phyloP scores from a whole-genome alignment of 2,797 vertebrate genomes.

The Hirundo rustica region DNA sequence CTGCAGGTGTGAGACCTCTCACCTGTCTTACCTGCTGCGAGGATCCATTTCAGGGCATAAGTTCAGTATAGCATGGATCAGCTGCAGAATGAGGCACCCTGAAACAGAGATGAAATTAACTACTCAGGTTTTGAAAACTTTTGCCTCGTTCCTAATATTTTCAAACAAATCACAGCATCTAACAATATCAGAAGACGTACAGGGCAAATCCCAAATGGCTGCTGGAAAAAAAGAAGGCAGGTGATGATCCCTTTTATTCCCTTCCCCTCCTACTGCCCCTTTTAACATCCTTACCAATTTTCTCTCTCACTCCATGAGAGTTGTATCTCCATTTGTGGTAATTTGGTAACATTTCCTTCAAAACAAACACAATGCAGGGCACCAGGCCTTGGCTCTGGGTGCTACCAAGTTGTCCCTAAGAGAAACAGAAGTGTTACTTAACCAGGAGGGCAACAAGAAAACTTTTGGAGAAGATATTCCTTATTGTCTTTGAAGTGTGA shows the following conservation, averaged over 20 bases:
- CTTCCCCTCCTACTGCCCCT: neutral
- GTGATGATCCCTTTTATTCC: neutral
- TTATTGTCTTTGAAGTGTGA: neutral
- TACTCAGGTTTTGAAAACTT: neutral
- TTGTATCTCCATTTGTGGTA: conserved; percentile 98
- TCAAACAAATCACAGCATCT: neutral
- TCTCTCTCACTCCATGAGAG: conserved; percentile 89
- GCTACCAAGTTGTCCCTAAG: conserved; percentile 92
- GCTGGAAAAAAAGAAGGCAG: neutral
- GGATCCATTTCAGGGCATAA: conserved; percentile 90
- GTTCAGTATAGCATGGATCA: conserved; percentile 96
- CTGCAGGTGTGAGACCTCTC: neutral
- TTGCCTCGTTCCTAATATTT: neutral
- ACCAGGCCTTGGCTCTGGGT: conserved; percentile 94
- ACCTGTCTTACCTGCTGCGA: conserved; percentile 81
- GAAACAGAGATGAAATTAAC: neutral
- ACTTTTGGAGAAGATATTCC: neutral
- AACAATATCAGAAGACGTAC: neutral
- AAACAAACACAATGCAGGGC: conserved; percentile 93
- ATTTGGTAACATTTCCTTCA: conserved; percentile 97
- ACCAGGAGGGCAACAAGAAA: neutral
- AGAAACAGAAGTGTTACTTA: neutral
- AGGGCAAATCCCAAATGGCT: neutral
- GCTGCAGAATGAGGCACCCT: conserved; percentile 94
- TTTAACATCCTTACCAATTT: conserved; percentile 83